Conservation (phyloP, 2,113 vertebrate species). For the Heteronetta atricapilla region DNA sequence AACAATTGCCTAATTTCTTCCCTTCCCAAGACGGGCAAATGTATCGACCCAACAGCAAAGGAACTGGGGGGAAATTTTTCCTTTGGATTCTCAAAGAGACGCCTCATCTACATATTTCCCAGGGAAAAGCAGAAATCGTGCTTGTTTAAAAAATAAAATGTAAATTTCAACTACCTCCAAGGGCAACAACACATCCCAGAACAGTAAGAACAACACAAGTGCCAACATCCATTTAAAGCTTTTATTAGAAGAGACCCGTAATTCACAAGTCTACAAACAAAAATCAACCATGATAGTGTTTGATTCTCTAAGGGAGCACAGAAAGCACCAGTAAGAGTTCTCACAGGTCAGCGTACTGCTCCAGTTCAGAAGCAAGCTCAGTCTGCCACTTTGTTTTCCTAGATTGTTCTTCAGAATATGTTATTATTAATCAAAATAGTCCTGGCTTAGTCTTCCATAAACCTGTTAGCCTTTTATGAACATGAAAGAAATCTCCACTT, state of each 20-base stretch:
- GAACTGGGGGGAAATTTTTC: background rate
- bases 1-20: background rate
- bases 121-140: background rate
- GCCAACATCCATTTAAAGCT: background rate
- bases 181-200: background rate
- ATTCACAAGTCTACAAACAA: background rate
- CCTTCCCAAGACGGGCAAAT: background rate
- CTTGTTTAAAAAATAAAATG: fast-evolving
- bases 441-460: background rate
- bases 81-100: background rate
- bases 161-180: background rate
- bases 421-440: fast-evolving
- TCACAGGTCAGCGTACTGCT: background rate
- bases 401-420: background rate
- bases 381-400: background rate
- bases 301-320: background rate
- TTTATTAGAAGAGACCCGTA: constrained; percentile 14
- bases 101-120: background rate
- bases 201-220: background rate
- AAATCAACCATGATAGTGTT: fast-evolving
- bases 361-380: background rate
- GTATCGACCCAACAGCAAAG: fast-evolving
- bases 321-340: background rate
- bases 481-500: background rate
- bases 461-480: background rate